Evolutionary conservation across 2,797 vertebrate genomes (phyloP).

Genomic region (Malacoraja senta): DNA sequence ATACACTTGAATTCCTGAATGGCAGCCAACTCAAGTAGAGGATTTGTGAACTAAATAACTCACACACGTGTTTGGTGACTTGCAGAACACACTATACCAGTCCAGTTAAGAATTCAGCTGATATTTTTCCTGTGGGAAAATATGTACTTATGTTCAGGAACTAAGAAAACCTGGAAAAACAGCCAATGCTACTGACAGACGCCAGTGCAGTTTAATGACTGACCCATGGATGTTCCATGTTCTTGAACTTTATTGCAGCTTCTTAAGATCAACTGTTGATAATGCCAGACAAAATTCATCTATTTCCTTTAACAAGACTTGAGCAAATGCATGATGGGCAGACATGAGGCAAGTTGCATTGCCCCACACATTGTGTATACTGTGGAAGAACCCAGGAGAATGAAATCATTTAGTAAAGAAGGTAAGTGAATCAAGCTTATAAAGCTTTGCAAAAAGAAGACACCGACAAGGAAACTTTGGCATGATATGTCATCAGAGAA

Average conservation of each 20-base stretch:
- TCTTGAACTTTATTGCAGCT: conserved; percentile 26
- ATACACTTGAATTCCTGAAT: conserved; percentile 27
- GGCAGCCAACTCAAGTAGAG: conserved; percentile 16
- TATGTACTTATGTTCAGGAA: conserved; percentile 30
- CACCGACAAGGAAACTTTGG: background rate
- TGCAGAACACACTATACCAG: background rate
- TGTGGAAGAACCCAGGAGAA: background rate
- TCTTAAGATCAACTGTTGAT: conserved; percentile 31
- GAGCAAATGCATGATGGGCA: background rate
- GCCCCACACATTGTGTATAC: background rate
- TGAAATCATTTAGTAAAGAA: background rate
- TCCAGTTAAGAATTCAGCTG: conserved; percentile 25
- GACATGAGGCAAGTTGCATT: background rate
- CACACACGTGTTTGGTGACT: conserved; percentile 26
- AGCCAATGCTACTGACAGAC: conserved; percentile 34
- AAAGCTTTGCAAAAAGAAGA: background rate
- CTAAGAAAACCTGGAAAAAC: conserved; percentile 26
- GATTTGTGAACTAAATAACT: conserved; percentile 17
- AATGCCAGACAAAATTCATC: conserved; percentile 26
- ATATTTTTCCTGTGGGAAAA: conserved; percentile 32
- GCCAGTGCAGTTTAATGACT: conserved; percentile 28
- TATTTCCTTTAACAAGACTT: background rate
- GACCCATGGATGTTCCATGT: background rate
- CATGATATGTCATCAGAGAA: background rate
- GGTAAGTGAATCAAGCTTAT: background rate